Evolutionary conservation across 2,797 vertebrate genomes (phyloP).

Genomic region (Tragelaphus oryx): DNA sequence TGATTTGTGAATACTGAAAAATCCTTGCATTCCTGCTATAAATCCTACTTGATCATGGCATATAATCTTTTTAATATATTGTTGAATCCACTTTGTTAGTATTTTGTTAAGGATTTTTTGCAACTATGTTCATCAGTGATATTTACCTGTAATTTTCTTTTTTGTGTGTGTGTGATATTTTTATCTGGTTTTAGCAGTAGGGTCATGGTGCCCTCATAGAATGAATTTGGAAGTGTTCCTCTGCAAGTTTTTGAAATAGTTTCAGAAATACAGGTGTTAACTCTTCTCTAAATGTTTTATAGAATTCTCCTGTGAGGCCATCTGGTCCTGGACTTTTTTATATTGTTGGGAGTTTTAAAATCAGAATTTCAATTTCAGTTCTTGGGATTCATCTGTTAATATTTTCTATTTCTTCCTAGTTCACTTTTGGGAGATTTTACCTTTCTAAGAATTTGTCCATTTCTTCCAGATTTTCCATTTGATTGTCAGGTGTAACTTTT

Average conservation of each 20-base stretch:
- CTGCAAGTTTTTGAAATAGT: not conserved
- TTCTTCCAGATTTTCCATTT: not conserved
- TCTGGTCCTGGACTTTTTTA: not conserved
- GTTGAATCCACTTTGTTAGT: not conserved
- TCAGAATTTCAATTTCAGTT: not conserved
- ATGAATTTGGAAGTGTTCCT: not conserved
- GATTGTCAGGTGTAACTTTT: not conserved
- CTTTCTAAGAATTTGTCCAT: not conserved
- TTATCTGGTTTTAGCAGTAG: not conserved
- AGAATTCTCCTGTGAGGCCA: not conserved
- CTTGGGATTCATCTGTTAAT: not conserved
- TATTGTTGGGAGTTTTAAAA: not conserved
- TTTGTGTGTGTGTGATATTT: not conserved
- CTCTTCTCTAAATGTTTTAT: not conserved
- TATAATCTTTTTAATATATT: not conserved
- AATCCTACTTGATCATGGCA: not conserved
- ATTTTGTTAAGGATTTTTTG: not conserved
- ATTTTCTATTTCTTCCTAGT: not conserved
- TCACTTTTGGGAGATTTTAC: not conserved
- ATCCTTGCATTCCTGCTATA: not conserved
- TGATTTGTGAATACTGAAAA: not conserved
- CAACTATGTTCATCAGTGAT: not conserved
- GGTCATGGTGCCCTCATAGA: not conserved
- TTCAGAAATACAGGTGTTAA: not conserved
- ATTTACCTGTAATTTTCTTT: not conserved